Base-by-base conservation (phyloP, 2,888 invertebrate species). In the Hirtodrosophila cameraria region DNA sequence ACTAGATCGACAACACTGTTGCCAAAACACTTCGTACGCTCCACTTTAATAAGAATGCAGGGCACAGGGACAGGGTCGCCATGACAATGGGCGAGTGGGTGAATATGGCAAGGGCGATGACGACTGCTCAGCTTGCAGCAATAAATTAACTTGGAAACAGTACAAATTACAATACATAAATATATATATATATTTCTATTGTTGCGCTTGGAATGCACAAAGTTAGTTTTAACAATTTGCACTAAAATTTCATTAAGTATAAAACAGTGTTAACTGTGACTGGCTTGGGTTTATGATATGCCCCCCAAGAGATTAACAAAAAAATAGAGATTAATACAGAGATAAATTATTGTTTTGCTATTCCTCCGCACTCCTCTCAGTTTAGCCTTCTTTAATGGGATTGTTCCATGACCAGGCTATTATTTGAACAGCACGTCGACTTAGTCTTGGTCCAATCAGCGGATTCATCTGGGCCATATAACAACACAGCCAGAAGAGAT, bases 381-480 rank as follows among this genome's bases (percentile, higher is more conserved):
- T 3, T 28, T 64, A 75, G 49, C 63, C 70, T 2, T 73, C 53
- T 27, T 38, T 18, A 0, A 89, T 20, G 3, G 73, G 60, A 57
- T 87, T 87, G 2, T 89, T 95, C 97, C 97, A 97, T 91, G 95
- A 94, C 61, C 92, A 92, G n/a, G 95, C 94, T 91, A 97, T 95
- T 89, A 96, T 93, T 67, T 95, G 92, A 53, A 97, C 92, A 0
- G 95, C 94, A 33, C 93, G 92, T 75, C 93, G 93, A 76, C 92
- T 92, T 3, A 97, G 92, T 92, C 94, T 94, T 46, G 97, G 97
- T 20, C 97, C 97, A 70, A 97, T 94, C 49, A 97, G 92, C 0
- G 97, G 97, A 91, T 97, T 97, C 96, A 97, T 96, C 91, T 97
- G 97, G 3, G 96, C 95, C 94, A 97, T 94, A 89, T 97, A 97